Conservation (phyloP, 1,140 invertebrate genomes). For the Drosophila nigrodunni region DNA sequence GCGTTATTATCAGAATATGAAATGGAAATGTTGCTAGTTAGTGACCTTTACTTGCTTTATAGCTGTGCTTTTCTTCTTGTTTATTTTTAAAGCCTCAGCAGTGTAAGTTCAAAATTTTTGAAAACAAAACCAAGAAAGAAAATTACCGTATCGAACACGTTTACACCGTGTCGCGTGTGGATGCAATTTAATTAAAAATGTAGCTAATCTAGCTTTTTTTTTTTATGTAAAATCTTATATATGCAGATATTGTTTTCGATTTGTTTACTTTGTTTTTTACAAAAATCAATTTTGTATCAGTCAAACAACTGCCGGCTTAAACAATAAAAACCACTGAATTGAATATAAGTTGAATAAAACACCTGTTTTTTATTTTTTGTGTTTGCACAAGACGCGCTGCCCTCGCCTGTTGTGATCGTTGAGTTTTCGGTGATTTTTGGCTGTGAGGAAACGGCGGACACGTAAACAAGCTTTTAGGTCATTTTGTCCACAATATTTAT, state of each 20-base stretch:
- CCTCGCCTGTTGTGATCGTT: constrained; percentile 19
- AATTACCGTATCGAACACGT: not conserved
- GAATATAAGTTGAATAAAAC: constrained; percentile 31
- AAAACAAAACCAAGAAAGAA: constrained; percentile 4
- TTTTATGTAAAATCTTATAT: not conserved
- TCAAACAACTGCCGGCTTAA: constrained; percentile 15
- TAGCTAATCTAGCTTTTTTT: not conserved
- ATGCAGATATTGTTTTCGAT: not conserved
- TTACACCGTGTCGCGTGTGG: too few relatives aligned
- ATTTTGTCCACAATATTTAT: constrained; percentile 36
- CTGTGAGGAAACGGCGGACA: constrained; percentile 51
- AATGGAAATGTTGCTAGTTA: constrained; percentile 8
- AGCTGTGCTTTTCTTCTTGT: not conserved
- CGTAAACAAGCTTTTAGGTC: constrained; percentile 69
- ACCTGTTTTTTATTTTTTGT: constrained; percentile 28
- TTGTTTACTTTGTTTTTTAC: constrained; percentile 7
- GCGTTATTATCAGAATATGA: constrained; percentile 8
- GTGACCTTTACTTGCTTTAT: not conserved
- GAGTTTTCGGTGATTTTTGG: constrained; percentile 33
- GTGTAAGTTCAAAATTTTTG: too few relatives aligned
- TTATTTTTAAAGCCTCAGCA: not conserved
- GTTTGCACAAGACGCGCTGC: constrained; percentile 26
- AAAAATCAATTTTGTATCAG: not conserved
- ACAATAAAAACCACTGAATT: constrained; percentile 1
- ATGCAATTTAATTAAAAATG: not conserved